Percentiles rank a stretch among this genome's conserved stretches.
Evolutionary conservation across 2,113 vertebrate species (phyloP).

Genomic region (Struthio camelus): DNA sequence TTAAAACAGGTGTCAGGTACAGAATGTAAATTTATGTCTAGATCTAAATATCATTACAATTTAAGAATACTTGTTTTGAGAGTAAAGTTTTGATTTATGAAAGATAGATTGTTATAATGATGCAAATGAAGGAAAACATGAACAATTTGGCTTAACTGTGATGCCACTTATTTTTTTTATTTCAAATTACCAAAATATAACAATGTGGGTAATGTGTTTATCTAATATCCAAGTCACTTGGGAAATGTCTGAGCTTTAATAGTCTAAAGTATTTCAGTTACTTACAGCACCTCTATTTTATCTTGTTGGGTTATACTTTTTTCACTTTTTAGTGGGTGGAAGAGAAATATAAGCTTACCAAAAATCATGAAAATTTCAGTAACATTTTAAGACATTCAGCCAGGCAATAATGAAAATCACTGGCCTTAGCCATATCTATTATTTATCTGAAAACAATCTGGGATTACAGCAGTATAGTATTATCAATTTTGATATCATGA

Average conservation of each 20-base stretch:
- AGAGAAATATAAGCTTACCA: neutral
- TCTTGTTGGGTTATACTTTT: neutral
- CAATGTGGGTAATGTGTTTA: neutral
- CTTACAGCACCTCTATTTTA: neutral
- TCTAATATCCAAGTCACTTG: neutral
- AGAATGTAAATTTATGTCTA: neutral
- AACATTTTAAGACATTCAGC: neutral
- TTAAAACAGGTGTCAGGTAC: neutral
- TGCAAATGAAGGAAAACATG: neutral
- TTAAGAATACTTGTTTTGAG: neutral
- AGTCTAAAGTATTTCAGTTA: neutral
- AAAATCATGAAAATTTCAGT: neutral
- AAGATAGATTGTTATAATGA: neutral
- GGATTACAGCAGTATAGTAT: neutral
- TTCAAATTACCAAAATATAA: neutral
- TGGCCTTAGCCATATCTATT: neutral
- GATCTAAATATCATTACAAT: neutral
- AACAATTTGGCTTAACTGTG: neutral
- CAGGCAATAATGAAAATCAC: neutral
- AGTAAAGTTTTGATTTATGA: neutral
- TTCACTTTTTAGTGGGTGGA: neutral
- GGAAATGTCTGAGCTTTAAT: neutral
- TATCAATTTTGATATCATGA: neutral
- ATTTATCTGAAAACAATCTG: neutral
- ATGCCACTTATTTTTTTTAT: neutral